phyloP scores from a whole-genome alignment of 1,140 invertebrate genomes.

The Goniozus legneri region DNA sequence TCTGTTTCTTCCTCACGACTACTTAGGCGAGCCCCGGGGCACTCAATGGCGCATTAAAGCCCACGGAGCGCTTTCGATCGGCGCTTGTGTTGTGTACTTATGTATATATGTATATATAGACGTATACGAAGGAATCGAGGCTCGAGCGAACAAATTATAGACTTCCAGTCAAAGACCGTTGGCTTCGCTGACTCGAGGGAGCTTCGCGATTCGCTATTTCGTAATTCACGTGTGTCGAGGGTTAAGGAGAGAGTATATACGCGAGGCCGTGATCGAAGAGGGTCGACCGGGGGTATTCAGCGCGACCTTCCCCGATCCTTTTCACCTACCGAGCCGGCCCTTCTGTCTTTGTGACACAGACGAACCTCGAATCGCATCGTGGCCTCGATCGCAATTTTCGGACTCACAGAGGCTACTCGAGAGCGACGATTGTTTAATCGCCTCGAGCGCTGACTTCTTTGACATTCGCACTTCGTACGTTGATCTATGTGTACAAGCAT shows the following conservation, averaged over 20 bases:
- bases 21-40: slow-evolving; percentile 24
- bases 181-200: slow-evolving; percentile 25
- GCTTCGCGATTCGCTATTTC: slow-evolving; percentile 26
- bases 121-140: too few relatives aligned
- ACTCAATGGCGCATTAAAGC: slow-evolving; percentile 33
- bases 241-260: too few relatives aligned
- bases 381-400: slow-evolving; percentile 22
- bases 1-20: slow-evolving; percentile 28
- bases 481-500: too few relatives aligned
- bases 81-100: too few relatives aligned
- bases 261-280: too few relatives aligned
- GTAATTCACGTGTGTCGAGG: slow-evolving; percentile 18
- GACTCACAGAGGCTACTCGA: slow-evolving; percentile 28
- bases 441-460: slow-evolving; percentile 29
- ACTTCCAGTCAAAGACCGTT: slow-evolving; percentile 46
- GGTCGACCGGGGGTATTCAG: too few relatives aligned
- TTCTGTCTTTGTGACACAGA: slow-evolving; percentile 1
- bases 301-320: slow-evolving; percentile 19
- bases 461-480: too few relatives aligned
- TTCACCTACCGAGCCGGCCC: slow-evolving; percentile 13
- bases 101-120: too few relatives aligned
- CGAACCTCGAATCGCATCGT: slow-evolving; percentile 14
- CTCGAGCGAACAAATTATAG: slow-evolving; percentile 49
- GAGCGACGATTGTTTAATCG: slow-evolving; percentile 38
- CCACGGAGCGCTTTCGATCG: slow-evolving; percentile 12